A percentile compares a stretch with the other conserved stretches of the same genome.
Conservation (phyloP, 2,113 vertebrate genomes). For the Australoheros scitulus region DNA sequence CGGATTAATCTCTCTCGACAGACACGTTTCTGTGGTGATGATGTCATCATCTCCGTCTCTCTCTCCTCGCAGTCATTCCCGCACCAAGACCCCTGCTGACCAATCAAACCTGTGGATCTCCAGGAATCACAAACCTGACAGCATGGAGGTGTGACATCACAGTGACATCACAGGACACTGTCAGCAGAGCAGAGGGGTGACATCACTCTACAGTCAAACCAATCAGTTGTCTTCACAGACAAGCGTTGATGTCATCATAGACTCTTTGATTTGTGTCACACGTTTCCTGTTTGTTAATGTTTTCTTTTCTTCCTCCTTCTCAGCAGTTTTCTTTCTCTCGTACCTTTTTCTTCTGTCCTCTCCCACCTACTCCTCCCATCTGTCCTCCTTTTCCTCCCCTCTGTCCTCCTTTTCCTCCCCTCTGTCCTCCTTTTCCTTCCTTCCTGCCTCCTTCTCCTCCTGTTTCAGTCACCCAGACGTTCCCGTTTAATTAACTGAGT, state of each 20-base stretch:
- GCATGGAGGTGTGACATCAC: constrained; percentile 86
- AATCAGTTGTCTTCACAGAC: not conserved
- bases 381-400: not conserved
- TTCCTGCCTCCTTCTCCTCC: not conserved
- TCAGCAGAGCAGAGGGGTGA: not conserved
- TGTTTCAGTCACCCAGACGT: not conserved
- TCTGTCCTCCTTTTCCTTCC: not conserved
- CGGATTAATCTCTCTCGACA: not conserved
- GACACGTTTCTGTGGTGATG: not conserved
- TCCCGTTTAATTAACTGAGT: not conserved
- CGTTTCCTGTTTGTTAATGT: not conserved
- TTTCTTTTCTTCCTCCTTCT: not conserved
- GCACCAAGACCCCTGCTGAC: constrained; percentile 86
- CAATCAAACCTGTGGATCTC: constrained; percentile 95
- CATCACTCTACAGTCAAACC: not conserved
- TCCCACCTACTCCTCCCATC: not conserved
- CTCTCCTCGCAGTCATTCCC: constrained; percentile 82
- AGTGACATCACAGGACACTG: not conserved
- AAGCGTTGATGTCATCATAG: not conserved
- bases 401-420: not conserved
- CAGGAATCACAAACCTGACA: constrained; percentile 85
- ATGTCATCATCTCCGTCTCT: not conserved
- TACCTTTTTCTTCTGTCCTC: not conserved
- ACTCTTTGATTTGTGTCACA: not conserved
- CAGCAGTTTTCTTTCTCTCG: not conserved